phyloP scores from a whole-genome alignment of 2,888 invertebrate genomes.

The Hedya salicella region DNA sequence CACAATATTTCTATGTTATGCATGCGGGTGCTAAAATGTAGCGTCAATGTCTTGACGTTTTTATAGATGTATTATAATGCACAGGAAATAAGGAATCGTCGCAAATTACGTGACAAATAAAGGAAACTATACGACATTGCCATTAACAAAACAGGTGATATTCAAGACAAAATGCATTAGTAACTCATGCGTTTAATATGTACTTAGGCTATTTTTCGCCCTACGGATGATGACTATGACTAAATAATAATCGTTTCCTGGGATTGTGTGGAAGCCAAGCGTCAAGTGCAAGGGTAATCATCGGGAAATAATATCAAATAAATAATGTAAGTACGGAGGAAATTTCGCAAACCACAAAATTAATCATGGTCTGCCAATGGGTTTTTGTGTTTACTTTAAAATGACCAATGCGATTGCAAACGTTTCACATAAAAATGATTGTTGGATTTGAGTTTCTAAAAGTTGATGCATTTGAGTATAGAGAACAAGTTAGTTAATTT shows the following conservation, averaged over 20 bases:
- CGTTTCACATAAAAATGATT: too few relatives aligned
- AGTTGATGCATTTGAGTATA: too few relatives aligned
- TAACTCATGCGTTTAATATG: not conserved
- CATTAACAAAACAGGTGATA: constrained; percentile 11
- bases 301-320: constrained; percentile 16
- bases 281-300: constrained; percentile 26
- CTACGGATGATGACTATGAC: constrained; percentile 13
- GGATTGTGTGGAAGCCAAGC: constrained; percentile 36
- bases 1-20: too few relatives aligned
- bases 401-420: too few relatives aligned
- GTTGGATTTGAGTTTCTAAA: too few relatives aligned
- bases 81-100: constrained; percentile 27
- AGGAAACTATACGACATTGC: constrained; percentile 32
- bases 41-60: constrained; percentile 4
- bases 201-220: not conserved
- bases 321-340: not conserved
- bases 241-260: constrained; percentile 39
- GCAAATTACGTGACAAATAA: constrained; percentile 24
- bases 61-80: constrained; percentile 32
- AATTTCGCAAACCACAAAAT: not conserved
- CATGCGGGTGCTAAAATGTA: too few relatives aligned
- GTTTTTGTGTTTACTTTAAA: too few relatives aligned
- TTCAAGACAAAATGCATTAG: not conserved
- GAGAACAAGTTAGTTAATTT: too few relatives aligned
- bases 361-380: not conserved